These are phyloP conservation scores for Chitala chitala DNA, from an alignment of 2,113 vertebrate species.

Conservation along the genomic window DNA sequence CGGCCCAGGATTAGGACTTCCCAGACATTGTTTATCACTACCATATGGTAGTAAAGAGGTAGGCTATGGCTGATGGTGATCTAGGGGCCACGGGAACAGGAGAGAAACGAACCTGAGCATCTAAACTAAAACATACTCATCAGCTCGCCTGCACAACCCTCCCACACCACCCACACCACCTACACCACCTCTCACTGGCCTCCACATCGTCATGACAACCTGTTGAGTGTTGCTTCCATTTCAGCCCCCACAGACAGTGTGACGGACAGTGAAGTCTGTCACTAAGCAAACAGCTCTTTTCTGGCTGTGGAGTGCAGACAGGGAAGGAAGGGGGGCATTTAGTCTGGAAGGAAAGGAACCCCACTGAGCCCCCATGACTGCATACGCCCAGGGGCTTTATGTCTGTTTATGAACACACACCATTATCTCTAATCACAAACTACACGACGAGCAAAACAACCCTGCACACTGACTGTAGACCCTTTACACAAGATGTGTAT, in stretches of 20 bases:
- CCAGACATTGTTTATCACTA: constrained; percentile 5
- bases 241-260: not conserved
- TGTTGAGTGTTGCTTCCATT: not conserved
- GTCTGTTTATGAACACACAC: too few species aligned
- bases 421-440: not conserved
- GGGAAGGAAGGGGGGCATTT: not conserved
- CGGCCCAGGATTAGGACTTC: not conserved
- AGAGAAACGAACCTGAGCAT: not conserved
- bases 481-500: too few species aligned
- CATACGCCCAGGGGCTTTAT: too few species aligned
- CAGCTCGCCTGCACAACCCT: too few species aligned
- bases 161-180: not conserved
- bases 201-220: not conserved
- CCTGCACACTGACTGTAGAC: not conserved
- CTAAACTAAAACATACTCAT: not conserved
- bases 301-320: not conserved
- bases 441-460: too few species aligned
- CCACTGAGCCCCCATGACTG: too few species aligned
- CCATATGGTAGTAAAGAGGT: not conserved
- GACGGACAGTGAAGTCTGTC: constrained; percentile 1
- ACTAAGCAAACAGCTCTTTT: not conserved
- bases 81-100: not conserved
- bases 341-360: not conserved
- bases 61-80: not conserved
- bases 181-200: not conserved